Evolutionary conservation across 1,140 invertebrate species (phyloP).

Genomic region (Atopsyche davidsoni): DNA sequence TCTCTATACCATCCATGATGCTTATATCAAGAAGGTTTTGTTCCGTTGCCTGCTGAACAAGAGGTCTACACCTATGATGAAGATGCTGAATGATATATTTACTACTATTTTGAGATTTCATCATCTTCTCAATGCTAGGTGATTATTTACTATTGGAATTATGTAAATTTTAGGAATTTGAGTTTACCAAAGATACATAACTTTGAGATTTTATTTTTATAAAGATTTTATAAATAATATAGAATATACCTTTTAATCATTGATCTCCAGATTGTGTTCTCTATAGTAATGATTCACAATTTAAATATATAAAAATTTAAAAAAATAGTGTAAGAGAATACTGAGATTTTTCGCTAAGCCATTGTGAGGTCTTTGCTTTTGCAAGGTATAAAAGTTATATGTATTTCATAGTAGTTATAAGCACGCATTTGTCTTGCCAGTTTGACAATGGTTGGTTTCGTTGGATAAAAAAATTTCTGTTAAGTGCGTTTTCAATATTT

Average conservation of each 20-base stretch:
- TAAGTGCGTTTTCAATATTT: too few species aligned
- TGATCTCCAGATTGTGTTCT: too few species aligned
- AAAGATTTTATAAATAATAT: not conserved
- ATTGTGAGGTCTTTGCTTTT: too few species aligned
- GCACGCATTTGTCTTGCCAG: too few species aligned
- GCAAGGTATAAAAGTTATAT: too few species aligned
- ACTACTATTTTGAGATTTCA: slow-evolving; percentile 66
- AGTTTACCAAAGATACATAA: not conserved
- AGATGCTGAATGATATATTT: slow-evolving; percentile 60
- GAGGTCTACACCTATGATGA: slow-evolving; percentile 57
- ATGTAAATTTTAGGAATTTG: not conserved
- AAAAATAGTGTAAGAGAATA: too few species aligned
- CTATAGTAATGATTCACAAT: too few species aligned
- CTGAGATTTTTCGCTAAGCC: too few species aligned
- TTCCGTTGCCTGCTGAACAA: slow-evolving; percentile 64
- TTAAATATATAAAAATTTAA: slow-evolving; percentile 3
- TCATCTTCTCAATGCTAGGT: slow-evolving; percentile 43
- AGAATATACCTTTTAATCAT: slow-evolving; percentile 6
- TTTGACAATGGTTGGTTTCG: too few species aligned
- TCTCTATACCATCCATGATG: slow-evolving; percentile 60
- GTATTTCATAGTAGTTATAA: too few species aligned
- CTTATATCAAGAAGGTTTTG: slow-evolving; percentile 65
- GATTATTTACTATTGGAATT: slow-evolving; percentile 7
- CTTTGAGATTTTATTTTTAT: not conserved
- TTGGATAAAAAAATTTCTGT: too few species aligned